Evolutionary conservation across 2,113 vertebrate genomes (phyloP), one percentile per base, ranked within the genome.

Genomic region (Phyllopteryx taeniolatus): DNA sequence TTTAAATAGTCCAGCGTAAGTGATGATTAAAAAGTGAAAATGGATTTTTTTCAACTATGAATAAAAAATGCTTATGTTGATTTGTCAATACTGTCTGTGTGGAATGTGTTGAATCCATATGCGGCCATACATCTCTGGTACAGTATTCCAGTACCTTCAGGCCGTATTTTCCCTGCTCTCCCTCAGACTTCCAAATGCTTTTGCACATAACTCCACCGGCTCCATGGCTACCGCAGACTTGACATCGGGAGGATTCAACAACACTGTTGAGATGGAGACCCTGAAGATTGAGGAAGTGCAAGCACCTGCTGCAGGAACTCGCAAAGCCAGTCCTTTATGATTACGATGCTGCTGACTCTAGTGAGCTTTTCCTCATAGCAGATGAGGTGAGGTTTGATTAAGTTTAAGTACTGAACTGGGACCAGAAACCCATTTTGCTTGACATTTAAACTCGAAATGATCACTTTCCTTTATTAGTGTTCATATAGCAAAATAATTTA

Each of bases 261-360:
- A 83, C 62, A 82, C 85, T 0, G 85, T 91, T 0, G 86, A 93
- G 0, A 91, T 90, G 0, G 95, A 95, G 72, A 85, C 90, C 0
- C 94, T 98, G 79, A 93, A 93, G 85, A 95, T 96, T 2, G 95
- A 92, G 8, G 96, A 98, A 33, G 95, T 96, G 61, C 95, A 94
- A 11, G 94, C 95, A 0, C 95, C 96, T 0, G 93, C 95, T 72
- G 95, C 95, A 0, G 97, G 98, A 43, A 97, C 96, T 0, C 94
- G 98, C 33, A 96, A 94, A 78, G 98, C 97, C 82, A 93, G 98
- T 98, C 64, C 94, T 99, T 51, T 99, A 99, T 0, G 98, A 99
- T 85, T 99, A 99, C 0, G 96, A 99, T 65, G 96, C 95, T 0
- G 95, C 96, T 0, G 98, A 99, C 89, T 96, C 95, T 86, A 97